These are phyloP conservation scores for Lycaon pictus DNA, from an alignment of 2,113 vertebrate species.

Conservation along the genomic window DNA sequence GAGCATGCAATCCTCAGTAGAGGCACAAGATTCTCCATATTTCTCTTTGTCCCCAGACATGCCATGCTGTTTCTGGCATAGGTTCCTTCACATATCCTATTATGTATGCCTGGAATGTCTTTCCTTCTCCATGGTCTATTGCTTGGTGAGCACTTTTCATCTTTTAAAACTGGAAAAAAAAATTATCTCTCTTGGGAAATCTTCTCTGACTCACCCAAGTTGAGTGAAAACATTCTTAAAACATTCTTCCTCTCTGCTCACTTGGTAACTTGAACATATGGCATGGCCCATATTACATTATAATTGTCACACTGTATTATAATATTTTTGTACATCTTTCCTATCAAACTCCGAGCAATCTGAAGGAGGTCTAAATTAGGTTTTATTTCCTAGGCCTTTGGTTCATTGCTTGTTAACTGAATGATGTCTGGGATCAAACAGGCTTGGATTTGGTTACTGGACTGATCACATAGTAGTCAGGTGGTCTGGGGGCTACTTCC, in stretches of 20 bases:
- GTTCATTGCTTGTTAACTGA: not conserved
- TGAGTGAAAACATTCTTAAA: not conserved
- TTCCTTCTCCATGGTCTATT: not conserved
- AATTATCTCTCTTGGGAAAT: not conserved
- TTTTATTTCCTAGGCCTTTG: not conserved
- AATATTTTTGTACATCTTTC: constrained; percentile 1
- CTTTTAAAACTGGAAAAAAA: not conserved
- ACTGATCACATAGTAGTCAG: not conserved
- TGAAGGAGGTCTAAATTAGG: not conserved
- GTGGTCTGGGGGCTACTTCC: not conserved
- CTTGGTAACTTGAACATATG: not conserved
- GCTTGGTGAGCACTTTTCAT: not conserved
- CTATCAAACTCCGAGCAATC: not conserved
- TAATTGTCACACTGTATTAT: not conserved
- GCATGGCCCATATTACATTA: not conserved
- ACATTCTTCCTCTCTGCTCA: not conserved
- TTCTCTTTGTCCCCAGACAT: not conserved
- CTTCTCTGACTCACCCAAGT: not conserved
- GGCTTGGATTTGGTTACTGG: not conserved
- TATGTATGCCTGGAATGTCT: not conserved
- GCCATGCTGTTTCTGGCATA: not conserved
- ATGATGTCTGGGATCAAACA: not conserved
- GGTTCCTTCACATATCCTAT: not conserved
- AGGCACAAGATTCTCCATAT: not conserved
- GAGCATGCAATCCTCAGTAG: not conserved